Evolutionary conservation across 2,888 invertebrate species (phyloP).

Genomic region (Ectemnius continuus): DNA sequence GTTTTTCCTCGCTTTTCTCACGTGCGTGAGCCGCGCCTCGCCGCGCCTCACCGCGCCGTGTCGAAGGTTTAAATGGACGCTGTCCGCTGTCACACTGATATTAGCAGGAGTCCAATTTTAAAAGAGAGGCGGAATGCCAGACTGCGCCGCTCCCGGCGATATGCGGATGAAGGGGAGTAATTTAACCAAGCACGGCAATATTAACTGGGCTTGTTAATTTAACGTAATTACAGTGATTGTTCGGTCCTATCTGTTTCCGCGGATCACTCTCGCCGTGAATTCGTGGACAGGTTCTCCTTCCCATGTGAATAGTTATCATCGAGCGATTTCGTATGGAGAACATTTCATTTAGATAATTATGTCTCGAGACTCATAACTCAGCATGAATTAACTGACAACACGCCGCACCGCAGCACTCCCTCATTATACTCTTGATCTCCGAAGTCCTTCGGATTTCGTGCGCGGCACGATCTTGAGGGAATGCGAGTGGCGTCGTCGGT

Average conservation of each 20-base stretch:
- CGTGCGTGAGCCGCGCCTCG: too few relatives aligned
- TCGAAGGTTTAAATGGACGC: constrained; percentile 22
- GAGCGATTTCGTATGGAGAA: constrained; percentile 33
- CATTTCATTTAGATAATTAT: neutral
- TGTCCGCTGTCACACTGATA: constrained; percentile 22
- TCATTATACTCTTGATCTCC: too few relatives aligned
- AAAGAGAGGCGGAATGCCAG: neutral
- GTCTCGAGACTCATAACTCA: too few relatives aligned
- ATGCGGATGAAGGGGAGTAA: constrained; percentile 32
- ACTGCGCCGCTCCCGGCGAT: constrained; percentile 6
- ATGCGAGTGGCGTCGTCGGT: neutral
- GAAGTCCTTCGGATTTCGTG: too few relatives aligned
- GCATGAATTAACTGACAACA: too few relatives aligned
- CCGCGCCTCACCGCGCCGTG: too few relatives aligned
- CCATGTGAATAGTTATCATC: constrained; percentile 30
- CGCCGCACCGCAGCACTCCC: too few relatives aligned
- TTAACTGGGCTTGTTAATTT: constrained; percentile 38
- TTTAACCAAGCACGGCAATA: constrained; percentile 17
- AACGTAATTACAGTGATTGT: constrained; percentile 28
- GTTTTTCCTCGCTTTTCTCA: constrained; percentile 1
- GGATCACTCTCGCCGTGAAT: neutral
- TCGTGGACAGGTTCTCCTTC: neutral
- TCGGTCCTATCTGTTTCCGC: neutral
- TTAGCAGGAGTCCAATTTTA: constrained; percentile 25
- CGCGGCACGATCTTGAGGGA: too few relatives aligned